A percentile compares a stretch with the other conserved stretches of the same genome.
These are phyloP conservation scores for Brachyalestes nurse DNA, from an alignment of 2,797 vertebrate species.

Conservation along the genomic window DNA sequence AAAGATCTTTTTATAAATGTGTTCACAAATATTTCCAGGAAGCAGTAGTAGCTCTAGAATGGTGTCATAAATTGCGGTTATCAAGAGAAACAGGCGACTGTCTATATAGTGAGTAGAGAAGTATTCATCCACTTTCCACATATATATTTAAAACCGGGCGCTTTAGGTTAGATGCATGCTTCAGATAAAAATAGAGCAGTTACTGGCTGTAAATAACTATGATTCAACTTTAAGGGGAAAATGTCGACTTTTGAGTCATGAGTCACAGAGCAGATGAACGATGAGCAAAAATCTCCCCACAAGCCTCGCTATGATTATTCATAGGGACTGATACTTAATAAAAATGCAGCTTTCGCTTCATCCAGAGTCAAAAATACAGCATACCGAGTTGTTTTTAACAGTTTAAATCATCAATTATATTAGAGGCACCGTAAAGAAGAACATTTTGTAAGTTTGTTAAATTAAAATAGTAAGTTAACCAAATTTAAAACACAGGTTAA, in stretches of 20 bases:
- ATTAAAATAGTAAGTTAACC: too few relatives aligned
- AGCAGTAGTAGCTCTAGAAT: conserved; percentile 16
- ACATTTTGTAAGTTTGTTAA: too few relatives aligned
- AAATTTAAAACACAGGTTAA: too few relatives aligned
- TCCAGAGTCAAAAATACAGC: not conserved
- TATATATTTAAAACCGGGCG: conserved; percentile 7
- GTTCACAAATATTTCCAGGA: conserved; percentile 34
- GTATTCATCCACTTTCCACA: conserved; percentile 16
- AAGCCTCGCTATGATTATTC: conserved; percentile 12
- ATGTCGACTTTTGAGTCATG: conserved; percentile 33
- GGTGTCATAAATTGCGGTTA: not conserved
- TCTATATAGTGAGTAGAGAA: conserved; percentile 18
- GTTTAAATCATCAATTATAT: not conserved
- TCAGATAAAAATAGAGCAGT: conserved; percentile 19
- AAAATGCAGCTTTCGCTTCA: not conserved
- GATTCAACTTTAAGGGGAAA: conserved; percentile 43
- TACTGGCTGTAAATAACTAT: conserved; percentile 25
- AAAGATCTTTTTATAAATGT: conserved; percentile 27
- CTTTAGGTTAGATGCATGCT: not conserved
- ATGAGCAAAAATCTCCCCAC: conserved; percentile 22
- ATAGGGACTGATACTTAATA: not conserved
- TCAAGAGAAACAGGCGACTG: conserved; percentile 11
- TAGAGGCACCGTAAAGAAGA: not conserved
- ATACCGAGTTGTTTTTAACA: not conserved
- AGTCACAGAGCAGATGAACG: conserved; percentile 35